Percentiles rank a stretch among this genome's conserved stretches.
phyloP scores from a whole-genome alignment of 2,797 vertebrate species.

The Miichthys miiuy region DNA sequence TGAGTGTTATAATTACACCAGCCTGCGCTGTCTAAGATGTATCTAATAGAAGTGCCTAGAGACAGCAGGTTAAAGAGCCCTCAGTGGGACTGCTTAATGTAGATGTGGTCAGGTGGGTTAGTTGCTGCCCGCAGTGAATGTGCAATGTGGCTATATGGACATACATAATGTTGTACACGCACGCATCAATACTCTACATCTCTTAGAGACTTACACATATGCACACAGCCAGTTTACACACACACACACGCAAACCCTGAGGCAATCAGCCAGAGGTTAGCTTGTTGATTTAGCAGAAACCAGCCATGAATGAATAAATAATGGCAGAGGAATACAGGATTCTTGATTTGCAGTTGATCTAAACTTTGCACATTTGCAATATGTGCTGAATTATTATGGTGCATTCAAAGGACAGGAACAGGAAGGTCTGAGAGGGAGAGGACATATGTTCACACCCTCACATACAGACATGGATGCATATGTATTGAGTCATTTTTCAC shows the following conservation, averaged over 20 bases:
- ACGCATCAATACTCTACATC: background rate
- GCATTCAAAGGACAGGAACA: background rate
- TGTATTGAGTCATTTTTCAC: conserved; percentile 32
- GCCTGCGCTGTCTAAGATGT: conserved; percentile 17
- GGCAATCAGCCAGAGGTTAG: conserved; percentile 42
- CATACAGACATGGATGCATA: conserved; percentile 2
- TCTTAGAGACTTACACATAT: background rate
- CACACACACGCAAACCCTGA: background rate
- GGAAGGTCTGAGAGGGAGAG: background rate
- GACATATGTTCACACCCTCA: background rate
- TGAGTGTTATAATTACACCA: conserved; percentile 45
- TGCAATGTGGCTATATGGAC: background rate
- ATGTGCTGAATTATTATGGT: conserved; percentile 16
- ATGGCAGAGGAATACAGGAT: conserved; percentile 8
- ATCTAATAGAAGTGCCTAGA: conserved; percentile 35
- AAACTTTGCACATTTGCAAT: conserved; percentile 12
- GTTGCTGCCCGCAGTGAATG: background rate
- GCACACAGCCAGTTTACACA: background rate
- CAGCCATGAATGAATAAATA: conserved; percentile 40
- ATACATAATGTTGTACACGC: background rate
- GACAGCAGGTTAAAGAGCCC: conserved; percentile 57
- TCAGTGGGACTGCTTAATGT: conserved; percentile 47
- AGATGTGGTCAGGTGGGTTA: conserved; percentile 38
- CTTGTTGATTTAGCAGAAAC: conserved; percentile 36
- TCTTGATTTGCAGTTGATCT: conserved; percentile 35